Conservation (phyloP, 2,113 vertebrate species). For the Aphelocoma coerulescens region DNA sequence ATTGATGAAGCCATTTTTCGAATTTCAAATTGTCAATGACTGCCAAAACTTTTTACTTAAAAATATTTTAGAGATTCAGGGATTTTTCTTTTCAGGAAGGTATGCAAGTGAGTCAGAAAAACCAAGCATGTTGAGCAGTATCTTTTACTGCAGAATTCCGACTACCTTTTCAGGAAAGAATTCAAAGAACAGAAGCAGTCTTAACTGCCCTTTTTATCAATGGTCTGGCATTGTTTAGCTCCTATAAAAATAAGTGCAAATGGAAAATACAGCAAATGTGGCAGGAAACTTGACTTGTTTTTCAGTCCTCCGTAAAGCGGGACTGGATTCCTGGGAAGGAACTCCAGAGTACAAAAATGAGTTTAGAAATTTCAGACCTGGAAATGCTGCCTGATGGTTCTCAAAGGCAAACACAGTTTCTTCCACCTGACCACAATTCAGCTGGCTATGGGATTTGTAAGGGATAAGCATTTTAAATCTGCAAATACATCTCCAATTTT, state of each 20-base stretch:
- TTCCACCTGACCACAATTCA: not conserved
- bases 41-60: not conserved
- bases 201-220: not conserved
- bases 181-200: not conserved
- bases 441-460: not conserved
- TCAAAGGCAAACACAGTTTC: not conserved
- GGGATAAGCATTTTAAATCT: not conserved
- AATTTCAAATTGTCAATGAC: not conserved
- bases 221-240: not conserved
- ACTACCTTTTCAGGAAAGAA: not conserved
- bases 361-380: not conserved
- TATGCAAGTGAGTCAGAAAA: not conserved
- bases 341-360: fast-evolving
- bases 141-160: not conserved
- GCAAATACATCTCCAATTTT: not conserved
- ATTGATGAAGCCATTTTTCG: not conserved
- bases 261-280: not conserved
- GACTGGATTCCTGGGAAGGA: not conserved
- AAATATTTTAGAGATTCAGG: not conserved
- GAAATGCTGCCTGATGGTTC: not conserved
- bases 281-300: not conserved
- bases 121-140: not conserved
- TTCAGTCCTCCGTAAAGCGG: not conserved
- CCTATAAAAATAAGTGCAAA: not conserved
- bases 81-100: not conserved